Percentiles rank a stretch among this genome's conserved stretches.
Conservation (phyloP, 1,140 invertebrate species). For the Macrocentrus cingulum region DNA sequence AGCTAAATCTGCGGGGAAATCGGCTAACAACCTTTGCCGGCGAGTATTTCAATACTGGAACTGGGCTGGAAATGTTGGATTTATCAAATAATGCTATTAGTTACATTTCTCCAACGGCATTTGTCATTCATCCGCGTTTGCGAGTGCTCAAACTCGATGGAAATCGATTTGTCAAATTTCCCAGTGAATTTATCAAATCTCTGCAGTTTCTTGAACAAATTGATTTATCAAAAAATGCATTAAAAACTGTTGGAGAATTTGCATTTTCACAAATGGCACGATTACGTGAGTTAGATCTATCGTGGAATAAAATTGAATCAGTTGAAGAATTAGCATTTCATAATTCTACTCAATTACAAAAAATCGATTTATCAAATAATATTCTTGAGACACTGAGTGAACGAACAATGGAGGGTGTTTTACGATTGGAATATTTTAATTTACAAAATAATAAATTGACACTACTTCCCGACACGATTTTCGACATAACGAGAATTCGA, state of each 20-base stretch:
- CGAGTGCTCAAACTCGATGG: slow-evolving; percentile 67
- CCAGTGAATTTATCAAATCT: slow-evolving; percentile 74
- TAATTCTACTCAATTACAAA: slow-evolving; percentile 85
- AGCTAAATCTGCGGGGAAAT: slow-evolving; percentile 76
- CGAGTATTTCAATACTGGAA: slow-evolving; percentile 75
- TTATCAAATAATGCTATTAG: slow-evolving; percentile 75
- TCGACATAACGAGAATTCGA: slow-evolving; percentile 75
- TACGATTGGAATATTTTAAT: slow-evolving; percentile 74
- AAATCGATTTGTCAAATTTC: slow-evolving; percentile 82
- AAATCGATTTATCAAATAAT: slow-evolving; percentile 76
- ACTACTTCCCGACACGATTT: slow-evolving; percentile 80
- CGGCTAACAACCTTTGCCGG: slow-evolving; percentile 72
- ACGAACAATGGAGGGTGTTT: slow-evolving; percentile 79
- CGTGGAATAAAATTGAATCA: slow-evolving; percentile 74
- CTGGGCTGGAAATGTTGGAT: slow-evolving; percentile 74
- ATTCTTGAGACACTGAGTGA: slow-evolving; percentile 75
- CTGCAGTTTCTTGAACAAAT: slow-evolving; percentile 74
- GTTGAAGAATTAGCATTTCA: slow-evolving; percentile 86
- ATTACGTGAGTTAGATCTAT: slow-evolving; percentile 69
- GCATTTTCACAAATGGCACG: slow-evolving; percentile 80
- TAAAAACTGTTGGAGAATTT: slow-evolving; percentile 78
- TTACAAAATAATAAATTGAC: slow-evolving; percentile 73
- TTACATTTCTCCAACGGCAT: slow-evolving; percentile 76
- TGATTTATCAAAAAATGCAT: slow-evolving; percentile 74
- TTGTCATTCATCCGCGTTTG: slow-evolving; percentile 77